Evolutionary conservation across 2,113 vertebrate species (phyloP).

Genomic region (Onychostoma macrolepis): DNA sequence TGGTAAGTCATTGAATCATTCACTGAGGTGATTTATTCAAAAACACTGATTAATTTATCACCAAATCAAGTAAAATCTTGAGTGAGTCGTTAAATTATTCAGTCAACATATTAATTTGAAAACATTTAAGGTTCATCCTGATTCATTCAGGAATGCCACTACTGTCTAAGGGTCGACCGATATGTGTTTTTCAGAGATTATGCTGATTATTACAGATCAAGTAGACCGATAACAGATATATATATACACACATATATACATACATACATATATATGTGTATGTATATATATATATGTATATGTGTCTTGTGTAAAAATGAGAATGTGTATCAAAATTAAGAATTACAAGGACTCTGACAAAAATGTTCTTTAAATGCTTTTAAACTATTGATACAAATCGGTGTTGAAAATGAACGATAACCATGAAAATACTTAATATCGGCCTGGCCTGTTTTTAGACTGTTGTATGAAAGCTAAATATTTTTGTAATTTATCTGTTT

Average conservation of each 20-base stretch:
- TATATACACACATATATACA: too few relatives aligned
- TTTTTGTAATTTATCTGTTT: slow-evolving; percentile 26
- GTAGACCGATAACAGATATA: not conserved
- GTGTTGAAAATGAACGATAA: too few relatives aligned
- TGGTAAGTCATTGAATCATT: not conserved
- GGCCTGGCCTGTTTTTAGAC: not conserved
- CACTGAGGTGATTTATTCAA: not conserved
- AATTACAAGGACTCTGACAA: too few relatives aligned
- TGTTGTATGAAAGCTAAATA: not conserved
- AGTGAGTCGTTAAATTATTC: not conserved
- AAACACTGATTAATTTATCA: not conserved
- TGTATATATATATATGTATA: too few relatives aligned
- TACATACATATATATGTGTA: too few relatives aligned
- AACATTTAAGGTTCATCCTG: not conserved
- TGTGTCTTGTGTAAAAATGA: too few relatives aligned
- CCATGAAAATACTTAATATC: too few relatives aligned
- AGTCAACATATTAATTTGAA: not conserved
- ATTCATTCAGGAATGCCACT: not conserved
- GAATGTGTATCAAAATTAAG: too few relatives aligned
- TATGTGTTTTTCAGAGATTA: too few relatives aligned
- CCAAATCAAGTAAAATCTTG: not conserved
- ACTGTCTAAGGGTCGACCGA: not conserved
- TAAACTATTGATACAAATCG: too few relatives aligned
- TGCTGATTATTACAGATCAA: too few relatives aligned
- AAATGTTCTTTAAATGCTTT: too few relatives aligned